Conservation (phyloP, 2,113 vertebrate genomes). For the Beaufortia kweichowensis region DNA sequence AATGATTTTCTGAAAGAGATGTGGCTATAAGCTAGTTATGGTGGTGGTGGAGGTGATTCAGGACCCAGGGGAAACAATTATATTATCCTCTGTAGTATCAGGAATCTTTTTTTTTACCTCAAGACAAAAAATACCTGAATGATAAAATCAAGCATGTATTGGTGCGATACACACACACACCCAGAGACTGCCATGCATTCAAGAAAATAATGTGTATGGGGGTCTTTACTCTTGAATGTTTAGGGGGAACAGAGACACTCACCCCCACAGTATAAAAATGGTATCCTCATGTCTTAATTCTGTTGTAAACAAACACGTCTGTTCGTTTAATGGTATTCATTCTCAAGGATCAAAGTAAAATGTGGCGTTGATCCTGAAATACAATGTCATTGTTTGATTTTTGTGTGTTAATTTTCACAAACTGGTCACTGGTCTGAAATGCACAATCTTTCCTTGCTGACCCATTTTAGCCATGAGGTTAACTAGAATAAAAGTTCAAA, state of each 20-base stretch:
- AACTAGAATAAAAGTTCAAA: constrained; percentile 74
- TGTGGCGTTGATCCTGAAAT: constrained; percentile 66
- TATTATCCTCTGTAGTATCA: constrained; percentile 65
- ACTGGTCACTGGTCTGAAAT: constrained; percentile 78
- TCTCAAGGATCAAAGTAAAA: constrained; percentile 52
- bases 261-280: constrained; percentile 31
- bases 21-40: constrained; percentile 59
- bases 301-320: constrained; percentile 48
- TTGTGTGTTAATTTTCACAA: constrained; percentile 45
- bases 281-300: constrained; percentile 50
- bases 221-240: constrained; percentile 48
- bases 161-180: constrained; percentile 30
- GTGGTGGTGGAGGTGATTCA: constrained; percentile 69
- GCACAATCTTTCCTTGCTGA: constrained; percentile 80
- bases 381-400: constrained; percentile 58
- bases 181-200: constrained; percentile 21
- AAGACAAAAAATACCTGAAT: constrained; percentile 54
- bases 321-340: constrained; percentile 43
- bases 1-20: constrained; percentile 41
- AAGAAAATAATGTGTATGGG: background rate
- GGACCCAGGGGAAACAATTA: constrained; percentile 70
- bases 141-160: constrained; percentile 27
- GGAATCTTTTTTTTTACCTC: constrained; percentile 80
- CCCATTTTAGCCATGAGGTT: constrained; percentile 78
- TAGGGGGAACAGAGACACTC: constrained; percentile 29